Evolutionary conservation across 2,113 vertebrate species (phyloP), one percentile per base, ranked within the genome.

Genomic region (Myiopsitta monachus): DNA sequence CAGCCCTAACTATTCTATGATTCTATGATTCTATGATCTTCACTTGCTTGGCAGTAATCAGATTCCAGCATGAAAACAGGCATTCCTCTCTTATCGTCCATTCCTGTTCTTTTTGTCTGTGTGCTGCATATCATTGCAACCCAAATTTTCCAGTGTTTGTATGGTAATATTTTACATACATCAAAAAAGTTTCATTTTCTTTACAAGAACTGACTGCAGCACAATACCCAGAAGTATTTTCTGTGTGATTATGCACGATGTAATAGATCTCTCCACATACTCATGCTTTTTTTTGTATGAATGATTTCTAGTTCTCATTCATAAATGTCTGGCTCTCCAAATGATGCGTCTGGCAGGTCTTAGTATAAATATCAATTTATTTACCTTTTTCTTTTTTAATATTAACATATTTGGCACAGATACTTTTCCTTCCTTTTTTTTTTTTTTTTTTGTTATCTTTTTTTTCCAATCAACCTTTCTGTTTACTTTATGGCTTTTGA

Each of bases 331-430:
- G 69, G 54, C 46, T 92, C 95, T 94, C 63, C 57, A 94, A 85
- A 90, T 72, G 90, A 57, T 47, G 68, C 43, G 38, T 80, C 83
- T 94, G 91, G 79, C 90, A 87, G 75, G 57, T 83, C 62, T 87
- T 83, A 87, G 19, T 76, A 79, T 83, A 95, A 97, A 90, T 87
- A 94, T 49, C 41, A 93, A 44, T 88, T 95, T 94, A 90, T 80
- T 88, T 52, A 87, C 43, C 46, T 47, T 43, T 73, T 80, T 74
- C 61, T 82, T 69, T 94, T 96, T 83, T 66, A 83, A 84, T 83
- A 39, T n/a, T 91, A 94, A 54, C 64, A 86, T 91, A 93, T 24
- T 96, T 95, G 91, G 88, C 83, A 77, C 19, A 68, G 36, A 9
- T 77, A 33, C 77, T 87, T 78, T 92, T 70, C 27, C 14, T 51